Evolutionary conservation across 1,140 invertebrate genomes (phyloP).

Genomic region (Dendrolimus punctatus): DNA sequence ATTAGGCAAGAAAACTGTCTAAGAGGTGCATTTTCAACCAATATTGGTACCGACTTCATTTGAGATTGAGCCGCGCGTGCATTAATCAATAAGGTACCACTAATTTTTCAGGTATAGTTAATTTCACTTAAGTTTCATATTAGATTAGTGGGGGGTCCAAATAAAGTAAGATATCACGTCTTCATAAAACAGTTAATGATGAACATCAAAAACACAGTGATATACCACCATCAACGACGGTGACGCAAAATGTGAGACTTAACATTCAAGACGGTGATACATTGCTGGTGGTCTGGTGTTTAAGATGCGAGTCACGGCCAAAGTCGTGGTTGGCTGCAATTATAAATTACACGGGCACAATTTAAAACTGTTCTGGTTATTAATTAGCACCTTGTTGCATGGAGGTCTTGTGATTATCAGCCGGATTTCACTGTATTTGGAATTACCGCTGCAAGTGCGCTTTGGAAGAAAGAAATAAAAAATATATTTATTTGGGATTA

Average conservation of each 20-base stretch:
- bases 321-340: conserved; percentile 3
- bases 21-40: too few relatives aligned
- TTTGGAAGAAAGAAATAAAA: too few relatives aligned
- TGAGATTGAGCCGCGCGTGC: too few relatives aligned
- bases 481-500: too few relatives aligned
- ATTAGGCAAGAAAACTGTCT: too few relatives aligned
- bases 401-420: background rate
- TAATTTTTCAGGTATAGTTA: too few relatives aligned
- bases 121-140: too few relatives aligned
- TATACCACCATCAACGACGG: background rate
- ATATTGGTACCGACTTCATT: too few relatives aligned
- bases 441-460: too few relatives aligned
- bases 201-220: background rate
- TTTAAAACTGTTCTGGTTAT: conserved; percentile 5
- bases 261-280: conserved; percentile 29
- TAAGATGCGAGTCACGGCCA: conserved; percentile 25
- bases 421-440: too few relatives aligned
- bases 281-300: conserved; percentile 41
- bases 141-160: background rate
- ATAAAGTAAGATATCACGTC: background rate
- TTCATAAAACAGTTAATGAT: background rate
- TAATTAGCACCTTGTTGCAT: background rate
- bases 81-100: too few relatives aligned
- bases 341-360: conserved; percentile 14
- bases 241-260: conserved; percentile 8